Percentiles rank a stretch among this genome's conserved stretches.
phyloP scores from a whole-genome alignment of 2,888 invertebrate genomes.

The Andrena marginata region DNA sequence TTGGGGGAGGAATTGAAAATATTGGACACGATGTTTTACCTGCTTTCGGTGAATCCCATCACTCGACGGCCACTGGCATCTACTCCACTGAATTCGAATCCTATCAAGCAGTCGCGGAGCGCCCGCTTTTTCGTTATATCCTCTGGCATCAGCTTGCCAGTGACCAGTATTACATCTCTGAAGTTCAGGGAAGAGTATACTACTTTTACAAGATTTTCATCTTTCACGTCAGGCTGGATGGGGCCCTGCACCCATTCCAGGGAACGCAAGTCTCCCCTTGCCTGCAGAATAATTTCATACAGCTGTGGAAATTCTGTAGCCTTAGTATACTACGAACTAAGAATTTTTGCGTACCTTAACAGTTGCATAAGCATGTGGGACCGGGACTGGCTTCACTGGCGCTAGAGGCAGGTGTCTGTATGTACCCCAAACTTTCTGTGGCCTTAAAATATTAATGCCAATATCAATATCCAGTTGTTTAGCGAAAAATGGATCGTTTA shows the following conservation, averaged over 20 bases:
- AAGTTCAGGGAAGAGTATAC: constrained; percentile 86
- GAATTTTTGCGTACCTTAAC: constrained; percentile 83
- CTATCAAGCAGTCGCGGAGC: constrained; percentile 89
- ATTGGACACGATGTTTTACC: constrained; percentile 26
- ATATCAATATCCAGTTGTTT: constrained; percentile 80
- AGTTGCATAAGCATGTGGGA: constrained; percentile 92
- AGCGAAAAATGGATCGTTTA: too few relatives aligned
- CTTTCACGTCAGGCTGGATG: too few relatives aligned
- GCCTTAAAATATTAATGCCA: constrained; percentile 21
- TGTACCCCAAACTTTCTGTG: constrained; percentile 90
- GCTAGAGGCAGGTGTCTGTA: constrained; percentile 92
- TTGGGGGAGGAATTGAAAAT: too few relatives aligned
- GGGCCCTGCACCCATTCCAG: too few relatives aligned
- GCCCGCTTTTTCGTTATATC: constrained; percentile 88
- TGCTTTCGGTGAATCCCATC: constrained; percentile 84
- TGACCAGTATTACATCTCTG: constrained; percentile 96
- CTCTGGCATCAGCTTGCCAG: constrained; percentile 94
- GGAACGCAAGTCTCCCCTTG: too few relatives aligned
- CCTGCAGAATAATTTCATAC: not conserved
- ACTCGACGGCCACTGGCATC: constrained; percentile 84
- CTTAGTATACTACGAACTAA: not conserved
- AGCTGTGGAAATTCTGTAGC: not conserved
- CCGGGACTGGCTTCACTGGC: constrained; percentile 84
- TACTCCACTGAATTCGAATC: constrained; percentile 90
- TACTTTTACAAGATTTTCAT: too few relatives aligned